Conservation (phyloP, 1,140 invertebrate species). For the Drosophila seguyi region DNA sequence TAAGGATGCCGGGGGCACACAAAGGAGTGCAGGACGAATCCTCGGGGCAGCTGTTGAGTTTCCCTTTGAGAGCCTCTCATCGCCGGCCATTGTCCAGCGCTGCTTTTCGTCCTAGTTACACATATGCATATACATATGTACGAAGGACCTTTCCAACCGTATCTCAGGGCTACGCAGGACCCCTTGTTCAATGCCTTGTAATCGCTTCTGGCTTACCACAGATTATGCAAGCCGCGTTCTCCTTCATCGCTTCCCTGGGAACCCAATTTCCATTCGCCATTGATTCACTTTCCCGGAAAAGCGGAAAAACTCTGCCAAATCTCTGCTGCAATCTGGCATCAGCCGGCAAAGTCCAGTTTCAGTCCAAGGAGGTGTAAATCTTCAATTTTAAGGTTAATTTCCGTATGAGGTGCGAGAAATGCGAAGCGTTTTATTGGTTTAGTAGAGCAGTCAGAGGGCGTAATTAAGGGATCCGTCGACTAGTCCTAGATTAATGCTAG, state of each 20-base stretch:
- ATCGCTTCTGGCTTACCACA: slow-evolving; percentile 69
- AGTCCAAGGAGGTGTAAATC: slow-evolving; percentile 59
- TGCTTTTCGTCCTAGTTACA: slow-evolving; percentile 56
- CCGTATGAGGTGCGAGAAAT: slow-evolving; percentile 45
- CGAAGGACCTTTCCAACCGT: slow-evolving; percentile 15
- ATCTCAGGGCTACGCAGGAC: slow-evolving; percentile 51
- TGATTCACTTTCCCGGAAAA: slow-evolving; percentile 38
- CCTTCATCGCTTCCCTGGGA: slow-evolving; percentile 16
- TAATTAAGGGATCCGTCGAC: background rate
- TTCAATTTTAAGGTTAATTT: slow-evolving; percentile 71
- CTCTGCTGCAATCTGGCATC: slow-evolving; percentile 47
- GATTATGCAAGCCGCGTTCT: slow-evolving; percentile 68
- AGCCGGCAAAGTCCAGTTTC: slow-evolving; percentile 16
- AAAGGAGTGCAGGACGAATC: slow-evolving; percentile 28
- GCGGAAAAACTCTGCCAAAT: slow-evolving; percentile 41
- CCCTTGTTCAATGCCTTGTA: slow-evolving; percentile 66
- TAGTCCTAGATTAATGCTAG: slow-evolving; percentile 1
- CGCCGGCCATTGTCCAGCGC: slow-evolving; percentile 49
- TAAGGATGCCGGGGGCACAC: background rate
- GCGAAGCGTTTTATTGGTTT: slow-evolving; percentile 71
- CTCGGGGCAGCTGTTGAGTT: slow-evolving; percentile 66
- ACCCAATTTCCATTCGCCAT: slow-evolving; percentile 43
- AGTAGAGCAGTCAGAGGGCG: slow-evolving; percentile 59
- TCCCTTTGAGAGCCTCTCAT: slow-evolving; percentile 60
- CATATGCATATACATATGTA: slow-evolving; percentile 34